Conservation (phyloP, 2,888 invertebrate species). For the Oscheius myriophilus region DNA sequence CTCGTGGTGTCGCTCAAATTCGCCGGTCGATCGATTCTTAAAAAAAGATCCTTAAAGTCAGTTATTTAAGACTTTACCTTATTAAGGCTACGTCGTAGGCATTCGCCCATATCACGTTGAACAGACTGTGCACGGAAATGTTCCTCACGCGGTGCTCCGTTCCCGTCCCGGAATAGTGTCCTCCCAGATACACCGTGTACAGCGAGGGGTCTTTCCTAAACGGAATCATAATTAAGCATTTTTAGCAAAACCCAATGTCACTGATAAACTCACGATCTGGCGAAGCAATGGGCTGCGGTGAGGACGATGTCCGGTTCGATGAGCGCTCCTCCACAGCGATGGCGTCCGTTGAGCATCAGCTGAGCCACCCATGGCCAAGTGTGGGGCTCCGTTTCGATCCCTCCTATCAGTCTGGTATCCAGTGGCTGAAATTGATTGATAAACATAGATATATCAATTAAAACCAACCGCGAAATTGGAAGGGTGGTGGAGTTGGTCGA, state of each 20-base stretch:
- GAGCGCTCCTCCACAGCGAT: conserved; percentile 63
- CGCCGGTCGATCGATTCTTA: conserved; percentile 50
- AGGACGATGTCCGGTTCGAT: conserved; percentile 60
- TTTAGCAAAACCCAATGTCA: background rate
- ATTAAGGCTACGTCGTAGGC: conserved; percentile 51
- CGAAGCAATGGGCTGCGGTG: conserved; percentile 68
- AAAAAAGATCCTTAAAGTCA: background rate
- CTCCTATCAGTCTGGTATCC: conserved; percentile 61
- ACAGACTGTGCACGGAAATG: conserved; percentile 48
- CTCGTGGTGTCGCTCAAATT: conserved; percentile 34
- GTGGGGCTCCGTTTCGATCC: conserved; percentile 54
- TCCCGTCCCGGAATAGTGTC: conserved; percentile 49
- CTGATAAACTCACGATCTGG: conserved; percentile 3
- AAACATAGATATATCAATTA: no score
- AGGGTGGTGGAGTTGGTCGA: no score
- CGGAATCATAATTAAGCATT: no score
- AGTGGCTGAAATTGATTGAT: background rate
- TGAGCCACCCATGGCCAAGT: conserved; percentile 67
- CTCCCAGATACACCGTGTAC: conserved; percentile 56
- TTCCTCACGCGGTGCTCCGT: conserved; percentile 38
- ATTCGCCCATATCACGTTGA: conserved; percentile 48
- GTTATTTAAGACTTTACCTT: conserved; percentile 32
- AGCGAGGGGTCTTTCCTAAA: conserved; percentile 48
- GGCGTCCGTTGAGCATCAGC: conserved; percentile 42
- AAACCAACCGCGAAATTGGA: no score